Percentiles rank a stretch among this genome's conserved stretches.
These are phyloP conservation scores for Aplodontia rufa DNA, from an alignment of 2,113 vertebrate genomes.

Conservation along the genomic window DNA sequence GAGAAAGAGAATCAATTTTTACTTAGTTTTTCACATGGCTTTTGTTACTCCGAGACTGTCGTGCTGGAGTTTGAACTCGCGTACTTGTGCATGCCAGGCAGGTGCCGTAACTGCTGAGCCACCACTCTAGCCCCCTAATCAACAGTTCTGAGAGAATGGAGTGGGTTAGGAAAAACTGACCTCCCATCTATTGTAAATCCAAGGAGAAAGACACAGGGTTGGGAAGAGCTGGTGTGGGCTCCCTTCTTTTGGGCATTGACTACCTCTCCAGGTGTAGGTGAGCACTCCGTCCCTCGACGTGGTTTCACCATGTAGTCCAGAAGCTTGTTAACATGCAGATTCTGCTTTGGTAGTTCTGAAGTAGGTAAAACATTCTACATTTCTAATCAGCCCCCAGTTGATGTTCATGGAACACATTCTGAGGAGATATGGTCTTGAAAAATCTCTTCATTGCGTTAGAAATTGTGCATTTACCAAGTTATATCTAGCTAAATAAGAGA, in stretches of 20 bases:
- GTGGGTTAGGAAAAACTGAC: background rate
- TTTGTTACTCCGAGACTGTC: too few relatives aligned
- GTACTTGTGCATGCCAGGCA: too few relatives aligned
- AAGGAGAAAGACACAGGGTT: background rate
- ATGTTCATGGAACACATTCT: background rate
- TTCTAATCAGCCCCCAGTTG: background rate
- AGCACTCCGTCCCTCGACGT: background rate
- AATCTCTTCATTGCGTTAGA: background rate
- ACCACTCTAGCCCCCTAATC: too few relatives aligned
- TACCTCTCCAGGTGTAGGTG: background rate
- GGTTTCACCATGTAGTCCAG: background rate
- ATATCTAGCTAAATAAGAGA: background rate
- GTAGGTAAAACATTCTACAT: background rate
- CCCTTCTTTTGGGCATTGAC: background rate
- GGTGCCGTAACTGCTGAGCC: too few relatives aligned
- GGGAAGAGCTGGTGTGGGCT: background rate
- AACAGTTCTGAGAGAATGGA: background rate
- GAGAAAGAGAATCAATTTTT: too few relatives aligned
- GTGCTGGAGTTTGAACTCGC: too few relatives aligned
- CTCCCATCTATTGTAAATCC: background rate
- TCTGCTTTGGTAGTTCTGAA: background rate
- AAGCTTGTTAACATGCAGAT: background rate
- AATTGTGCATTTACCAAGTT: background rate
- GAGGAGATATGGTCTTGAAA: background rate
- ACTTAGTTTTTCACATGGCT: too few relatives aligned